Evolutionary conservation across 2,797 vertebrate genomes (phyloP), one percentile per base, ranked within the genome.

Genomic region (Nannoperca australis): DNA sequence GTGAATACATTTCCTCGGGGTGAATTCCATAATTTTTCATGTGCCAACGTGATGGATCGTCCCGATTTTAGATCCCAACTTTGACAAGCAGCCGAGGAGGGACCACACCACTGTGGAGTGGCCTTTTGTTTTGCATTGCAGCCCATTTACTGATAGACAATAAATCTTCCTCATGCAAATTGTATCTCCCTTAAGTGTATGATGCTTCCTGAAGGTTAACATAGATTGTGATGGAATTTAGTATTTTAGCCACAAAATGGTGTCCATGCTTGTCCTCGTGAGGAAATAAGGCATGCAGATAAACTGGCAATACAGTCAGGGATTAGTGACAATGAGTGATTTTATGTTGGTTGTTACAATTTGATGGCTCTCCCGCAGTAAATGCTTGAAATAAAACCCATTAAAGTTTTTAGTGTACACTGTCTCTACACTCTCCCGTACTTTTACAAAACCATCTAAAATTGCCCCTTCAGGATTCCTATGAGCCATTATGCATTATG

Each of bases 121-220:
- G 90, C 92, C 92, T 92, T 65, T 93, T 91, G 89, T 94, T 94
- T 93, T 93, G 91, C 92, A 93, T 92, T 89, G 91, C 88, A 79
- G 88, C 87, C 89, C 88, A 89, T 93, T 95, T 92, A 70, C 88
- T 82, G 92, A 91, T 88, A 87, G 93, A 95, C 93, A 92, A 96
- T 96, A 96, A 95, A 95, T 95, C 94, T 95, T 94, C 92, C 76
- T 54, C 87, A 91, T 94, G 93, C 94, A 95, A 94, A 95, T 95
- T 92, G 73, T 88, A 92, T 88, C 92, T 88, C 83, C 82, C 86
- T 74, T 93, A 89, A 92, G 91, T 92, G 90, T 70, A 82, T 87
- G 92, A 91, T 86, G 91, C 87, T 85, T 93, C 89, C 85, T 94
- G 93, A 95, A 96, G 95, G 95, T 96, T 93, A 95, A 94, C 91